A percentile compares a stretch with the other conserved stretches of the same genome.
Conservation (phyloP, 2,888 invertebrate species). For the Tinea pellionella region DNA sequence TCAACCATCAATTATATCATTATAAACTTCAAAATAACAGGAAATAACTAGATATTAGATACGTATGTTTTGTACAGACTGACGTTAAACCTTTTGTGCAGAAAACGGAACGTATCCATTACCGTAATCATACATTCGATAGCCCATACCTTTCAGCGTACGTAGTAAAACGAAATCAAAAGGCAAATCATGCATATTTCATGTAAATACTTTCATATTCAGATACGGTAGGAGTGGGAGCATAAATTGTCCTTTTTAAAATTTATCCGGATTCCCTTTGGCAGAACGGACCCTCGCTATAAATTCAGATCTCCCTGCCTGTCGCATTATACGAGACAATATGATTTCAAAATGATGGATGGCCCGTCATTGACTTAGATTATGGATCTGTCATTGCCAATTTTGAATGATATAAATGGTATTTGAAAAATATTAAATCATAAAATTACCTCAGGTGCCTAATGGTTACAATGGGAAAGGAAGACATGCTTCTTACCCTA, state of each 20-base stretch:
- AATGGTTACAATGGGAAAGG: background rate
- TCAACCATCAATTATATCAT: too few species aligned
- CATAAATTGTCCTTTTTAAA: conserved; percentile 20
- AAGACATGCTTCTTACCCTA: background rate
- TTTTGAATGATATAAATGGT: background rate
- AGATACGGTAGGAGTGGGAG: conserved; percentile 14
- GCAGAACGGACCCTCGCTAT: conserved; percentile 16
- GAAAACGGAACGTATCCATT: conserved; percentile 1
- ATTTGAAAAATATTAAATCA: background rate
- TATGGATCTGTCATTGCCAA: conserved; percentile 9
- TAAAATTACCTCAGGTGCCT: background rate
- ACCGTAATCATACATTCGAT: background rate
- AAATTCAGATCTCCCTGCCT: conserved; percentile 18
- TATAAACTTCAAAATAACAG: too few species aligned
- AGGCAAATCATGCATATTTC: conserved; percentile 18
- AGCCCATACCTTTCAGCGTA: background rate
- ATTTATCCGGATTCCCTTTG: conserved; percentile 18
- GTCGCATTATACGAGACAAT: background rate
- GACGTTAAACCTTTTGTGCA: background rate
- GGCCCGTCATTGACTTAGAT: conserved; percentile 7
- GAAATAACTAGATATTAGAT: too few species aligned
- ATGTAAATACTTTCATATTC: conserved; percentile 17
- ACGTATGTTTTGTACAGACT: too few species aligned
- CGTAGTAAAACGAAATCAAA: background rate
- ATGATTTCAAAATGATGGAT: conserved; percentile 10